Evolutionary conservation across 2,113 vertebrate genomes (phyloP).

Genomic region (Gavia stellata): DNA sequence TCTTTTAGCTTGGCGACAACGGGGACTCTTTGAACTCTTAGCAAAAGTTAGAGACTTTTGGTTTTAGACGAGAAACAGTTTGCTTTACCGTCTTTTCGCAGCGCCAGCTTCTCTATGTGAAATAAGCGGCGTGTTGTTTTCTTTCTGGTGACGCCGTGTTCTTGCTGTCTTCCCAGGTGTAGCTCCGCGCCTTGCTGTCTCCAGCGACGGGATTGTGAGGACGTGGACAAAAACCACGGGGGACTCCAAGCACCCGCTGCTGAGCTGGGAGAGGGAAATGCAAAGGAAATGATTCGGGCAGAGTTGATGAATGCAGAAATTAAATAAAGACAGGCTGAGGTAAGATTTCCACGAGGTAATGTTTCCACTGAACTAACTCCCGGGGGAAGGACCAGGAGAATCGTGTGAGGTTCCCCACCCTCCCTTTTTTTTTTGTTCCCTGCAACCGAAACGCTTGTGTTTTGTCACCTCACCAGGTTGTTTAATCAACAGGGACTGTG

Average conservation of each 20-base stretch:
- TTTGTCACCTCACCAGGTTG: background rate
- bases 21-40: background rate
- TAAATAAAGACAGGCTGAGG: background rate
- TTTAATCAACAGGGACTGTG: background rate
- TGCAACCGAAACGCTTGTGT: rapidly evolving
- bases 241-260: background rate
- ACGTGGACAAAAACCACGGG: rapidly evolving
- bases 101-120: too few species aligned
- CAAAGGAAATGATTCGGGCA: background rate
- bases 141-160: background rate
- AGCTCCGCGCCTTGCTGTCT: background rate
- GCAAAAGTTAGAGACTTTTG: background rate
- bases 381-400: background rate
- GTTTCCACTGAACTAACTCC: background rate
- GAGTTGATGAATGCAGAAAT: background rate
- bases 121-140: background rate
- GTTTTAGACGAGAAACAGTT: background rate
- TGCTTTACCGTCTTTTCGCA: background rate
- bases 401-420: background rate
- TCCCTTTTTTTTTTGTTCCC: too few species aligned
- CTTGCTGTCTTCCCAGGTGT: background rate
- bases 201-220: background rate
- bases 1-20: background rate
- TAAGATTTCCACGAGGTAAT: background rate
- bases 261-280: background rate